Evolutionary conservation across 2,888 invertebrate genomes (phyloP).

Genomic region (Ennomos erosarius): DNA sequence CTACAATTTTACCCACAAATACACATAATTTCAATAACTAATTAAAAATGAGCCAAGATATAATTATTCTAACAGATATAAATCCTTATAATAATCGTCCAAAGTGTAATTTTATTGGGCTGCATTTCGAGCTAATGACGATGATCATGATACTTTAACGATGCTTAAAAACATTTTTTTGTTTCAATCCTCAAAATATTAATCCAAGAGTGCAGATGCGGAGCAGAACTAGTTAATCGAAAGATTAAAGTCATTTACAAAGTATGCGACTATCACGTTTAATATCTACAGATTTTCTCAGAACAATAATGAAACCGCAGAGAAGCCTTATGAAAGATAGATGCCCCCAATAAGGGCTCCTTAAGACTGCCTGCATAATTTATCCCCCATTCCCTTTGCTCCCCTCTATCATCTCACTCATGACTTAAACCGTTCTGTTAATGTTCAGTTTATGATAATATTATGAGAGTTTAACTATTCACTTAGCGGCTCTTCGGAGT

Average conservation of each 20-base stretch:
- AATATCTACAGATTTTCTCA: conserved; percentile 3
- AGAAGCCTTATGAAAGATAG: conserved; percentile 30
- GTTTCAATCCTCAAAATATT: too few species aligned
- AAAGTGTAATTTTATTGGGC: too few species aligned
- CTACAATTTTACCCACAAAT: neutral
- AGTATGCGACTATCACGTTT: neutral
- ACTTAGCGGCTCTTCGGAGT: conserved; percentile 75
- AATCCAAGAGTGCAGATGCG: too few species aligned
- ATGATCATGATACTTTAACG: neutral
- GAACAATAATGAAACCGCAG: conserved; percentile 21
- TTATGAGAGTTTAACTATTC: conserved; percentile 84
- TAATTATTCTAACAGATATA: too few species aligned
- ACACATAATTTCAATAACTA: too few species aligned
- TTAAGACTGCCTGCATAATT: conserved; percentile 31
- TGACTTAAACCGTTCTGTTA: conserved; percentile 63
- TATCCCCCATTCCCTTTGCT: conserved; percentile 12
- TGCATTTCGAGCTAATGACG: too few species aligned
- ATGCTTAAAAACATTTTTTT: too few species aligned
- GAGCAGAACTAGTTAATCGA: too few species aligned
- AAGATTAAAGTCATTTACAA: too few species aligned
- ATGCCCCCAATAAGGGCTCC: conserved; percentile 30
- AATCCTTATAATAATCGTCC: too few species aligned
- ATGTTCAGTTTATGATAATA: conserved; percentile 83
- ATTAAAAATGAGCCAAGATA: too few species aligned
- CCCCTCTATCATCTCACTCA: conserved; percentile 44